Percentiles rank a stretch among this genome's conserved stretches.
Evolutionary conservation across 2,888 invertebrate genomes (phyloP).

Genomic region (Xylocampa areola): DNA sequence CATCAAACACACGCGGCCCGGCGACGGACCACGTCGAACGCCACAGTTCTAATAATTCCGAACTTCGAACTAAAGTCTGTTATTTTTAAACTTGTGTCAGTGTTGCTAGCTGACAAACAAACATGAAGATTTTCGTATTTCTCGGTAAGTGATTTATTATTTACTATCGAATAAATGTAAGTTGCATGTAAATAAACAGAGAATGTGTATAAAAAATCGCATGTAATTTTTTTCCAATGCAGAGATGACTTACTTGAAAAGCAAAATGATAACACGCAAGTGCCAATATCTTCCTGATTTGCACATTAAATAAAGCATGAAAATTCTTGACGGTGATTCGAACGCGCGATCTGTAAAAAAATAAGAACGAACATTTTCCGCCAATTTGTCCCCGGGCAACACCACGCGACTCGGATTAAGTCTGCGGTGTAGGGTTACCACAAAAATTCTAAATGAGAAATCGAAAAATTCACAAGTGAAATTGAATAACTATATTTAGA

Average conservation of each 20-base stretch:
- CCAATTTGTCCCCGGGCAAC: constrained; percentile 32
- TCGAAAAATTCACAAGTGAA: constrained; percentile 30
- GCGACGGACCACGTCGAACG: constrained; percentile 82
- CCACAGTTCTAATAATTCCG: constrained; percentile 66
- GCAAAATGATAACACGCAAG: constrained; percentile 49
- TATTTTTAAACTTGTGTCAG: constrained; percentile 73
- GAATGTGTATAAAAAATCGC: constrained; percentile 16
- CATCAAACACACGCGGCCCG: constrained; percentile 81
- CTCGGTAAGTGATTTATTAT: constrained; percentile 76
- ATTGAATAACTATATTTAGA: constrained; percentile 23
- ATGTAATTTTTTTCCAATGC: constrained; percentile 19
- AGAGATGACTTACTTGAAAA: constrained; percentile 25
- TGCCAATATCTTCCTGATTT: constrained; percentile 42
- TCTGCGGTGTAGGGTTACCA: constrained; percentile 33
- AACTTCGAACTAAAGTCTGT: constrained; percentile 63
- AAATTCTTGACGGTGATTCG: constrained; percentile 43
- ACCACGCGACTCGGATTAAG: constrained; percentile 15
- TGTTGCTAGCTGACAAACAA: constrained; percentile 71
- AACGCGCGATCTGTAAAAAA: constrained; percentile 25
- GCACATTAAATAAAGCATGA: constrained; percentile 56
- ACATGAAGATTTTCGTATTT: constrained; percentile 79
- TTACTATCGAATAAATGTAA: neutral
- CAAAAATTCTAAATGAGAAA: constrained; percentile 37
- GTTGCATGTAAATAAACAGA: constrained; percentile 5
- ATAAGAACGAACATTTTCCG: constrained; percentile 49